These are phyloP conservation scores for Timandra comae DNA, from an alignment of 2,888 invertebrate genomes.

Conservation along the genomic window DNA sequence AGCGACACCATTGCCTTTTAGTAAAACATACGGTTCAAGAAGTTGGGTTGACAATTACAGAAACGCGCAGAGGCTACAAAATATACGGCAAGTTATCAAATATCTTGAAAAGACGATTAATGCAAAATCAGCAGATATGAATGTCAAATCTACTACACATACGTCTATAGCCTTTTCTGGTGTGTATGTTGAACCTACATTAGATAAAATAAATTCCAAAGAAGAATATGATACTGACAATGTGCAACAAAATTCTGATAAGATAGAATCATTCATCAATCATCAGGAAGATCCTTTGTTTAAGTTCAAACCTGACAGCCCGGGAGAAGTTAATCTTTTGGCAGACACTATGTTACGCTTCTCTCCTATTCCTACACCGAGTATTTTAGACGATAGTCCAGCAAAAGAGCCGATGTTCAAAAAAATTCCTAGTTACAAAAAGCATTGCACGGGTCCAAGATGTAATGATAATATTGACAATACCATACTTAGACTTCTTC, in stretches of 20 bases:
- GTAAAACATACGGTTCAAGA: constrained; percentile 52
- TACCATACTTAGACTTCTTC: constrained; percentile 10
- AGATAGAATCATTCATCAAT: constrained; percentile 36
- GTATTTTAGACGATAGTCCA: constrained; percentile 22
- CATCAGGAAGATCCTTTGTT: constrained; percentile 79
- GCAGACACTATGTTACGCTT: constrained; percentile 71
- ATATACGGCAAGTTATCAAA: constrained; percentile 60
- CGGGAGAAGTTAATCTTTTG: constrained; percentile 84
- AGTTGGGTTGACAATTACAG: constrained; percentile 63
- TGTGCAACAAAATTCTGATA: constrained; percentile 32
- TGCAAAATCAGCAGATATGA: constrained; percentile 61
- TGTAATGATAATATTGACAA: constrained; percentile 29
- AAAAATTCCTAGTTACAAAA: constrained; percentile 34
- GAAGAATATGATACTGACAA: constrained; percentile 13
- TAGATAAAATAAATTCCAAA: constrained; percentile 26
- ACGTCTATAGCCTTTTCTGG: constrained; percentile 54
- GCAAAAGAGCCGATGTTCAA: constrained; percentile 41
- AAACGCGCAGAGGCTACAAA: constrained; percentile 61
- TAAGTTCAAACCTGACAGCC: constrained; percentile 83
- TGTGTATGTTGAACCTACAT: constrained; percentile 49
- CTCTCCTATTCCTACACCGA: constrained; percentile 36
- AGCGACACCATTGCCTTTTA: constrained; percentile 58
- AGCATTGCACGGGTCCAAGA: constrained; percentile 31
- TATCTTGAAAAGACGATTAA: constrained; percentile 66
- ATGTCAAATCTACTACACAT: constrained; percentile 41